Evolutionary conservation across 2,797 vertebrate genomes (phyloP).

Genomic region (Siniperca scherzeri): DNA sequence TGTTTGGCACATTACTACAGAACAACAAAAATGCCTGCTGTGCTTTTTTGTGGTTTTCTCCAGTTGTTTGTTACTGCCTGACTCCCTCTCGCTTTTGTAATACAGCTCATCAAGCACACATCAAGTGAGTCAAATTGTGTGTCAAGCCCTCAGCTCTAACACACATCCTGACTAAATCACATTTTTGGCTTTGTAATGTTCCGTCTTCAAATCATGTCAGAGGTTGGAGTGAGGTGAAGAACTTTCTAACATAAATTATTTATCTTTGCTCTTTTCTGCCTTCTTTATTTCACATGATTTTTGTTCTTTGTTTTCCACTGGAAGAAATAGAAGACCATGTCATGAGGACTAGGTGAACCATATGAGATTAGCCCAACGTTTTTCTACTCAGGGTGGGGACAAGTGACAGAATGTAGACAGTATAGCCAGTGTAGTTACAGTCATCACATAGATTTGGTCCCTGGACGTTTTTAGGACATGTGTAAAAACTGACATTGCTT

Average conservation of each 20-base stretch:
- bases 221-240: conserved; percentile 25
- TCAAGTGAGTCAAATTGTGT: conserved; percentile 56
- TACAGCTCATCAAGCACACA: conserved; percentile 56
- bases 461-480: not conserved
- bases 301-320: conserved; percentile 5
- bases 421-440: not conserved
- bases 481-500: not conserved
- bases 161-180: conserved; percentile 43
- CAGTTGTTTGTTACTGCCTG: conserved; percentile 58
- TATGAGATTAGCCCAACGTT: not conserved
- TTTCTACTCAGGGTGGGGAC: not conserved
- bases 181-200: conserved; percentile 42
- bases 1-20: conserved; percentile 24
- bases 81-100: conserved; percentile 53
- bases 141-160: conserved; percentile 34
- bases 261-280: conserved; percentile 13
- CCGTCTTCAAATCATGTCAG: conserved; percentile 26
- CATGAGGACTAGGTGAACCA: not conserved
- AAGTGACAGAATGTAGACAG: not conserved
- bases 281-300: conserved; percentile 21
- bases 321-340: conserved; percentile 2
- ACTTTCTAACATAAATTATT: conserved; percentile 32
- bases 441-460: not conserved
- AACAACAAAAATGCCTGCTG: conserved; percentile 14
- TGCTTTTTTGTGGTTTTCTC: conserved; percentile 14